These are phyloP conservation scores for Rhinopomastus cyanomelas DNA, from an alignment of 2,113 vertebrate genomes.

Conservation along the genomic window DNA sequence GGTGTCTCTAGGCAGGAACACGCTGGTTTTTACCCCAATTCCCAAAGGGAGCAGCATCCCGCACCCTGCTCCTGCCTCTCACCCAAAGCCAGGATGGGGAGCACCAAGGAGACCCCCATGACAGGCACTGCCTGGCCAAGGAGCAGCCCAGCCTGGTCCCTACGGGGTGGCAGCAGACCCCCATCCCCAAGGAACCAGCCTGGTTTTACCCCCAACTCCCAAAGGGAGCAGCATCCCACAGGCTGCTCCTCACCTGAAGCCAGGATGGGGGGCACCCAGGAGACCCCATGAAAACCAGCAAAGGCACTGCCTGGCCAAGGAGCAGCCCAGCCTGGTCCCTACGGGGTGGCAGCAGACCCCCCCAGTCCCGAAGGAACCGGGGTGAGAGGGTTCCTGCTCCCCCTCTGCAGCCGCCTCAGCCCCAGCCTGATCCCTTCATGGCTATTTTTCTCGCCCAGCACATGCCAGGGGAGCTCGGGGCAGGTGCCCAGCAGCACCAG, in stretches of 20 bases:
- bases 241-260: neutral
- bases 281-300: too few relatives aligned
- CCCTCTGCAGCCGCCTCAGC: neutral
- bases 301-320: neutral
- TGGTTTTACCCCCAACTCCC: neutral
- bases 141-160: neutral
- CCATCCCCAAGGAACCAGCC: too few relatives aligned
- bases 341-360: neutral
- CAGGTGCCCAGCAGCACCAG: neutral
- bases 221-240: neutral
- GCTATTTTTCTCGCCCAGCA: neutral
- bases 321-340: neutral
- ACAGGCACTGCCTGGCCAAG: neutral
- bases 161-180: neutral
- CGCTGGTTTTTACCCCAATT: accelerated
- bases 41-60: neutral
- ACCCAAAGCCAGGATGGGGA: accelerated
- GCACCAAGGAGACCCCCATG: neutral
- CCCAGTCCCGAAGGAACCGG: neutral
- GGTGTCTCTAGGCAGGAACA: neutral
- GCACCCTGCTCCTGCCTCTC: neutral
- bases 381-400: neutral
- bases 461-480: neutral
- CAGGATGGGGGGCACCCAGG: accelerated
- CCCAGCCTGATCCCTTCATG: neutral